Percentiles rank a stretch among this genome's conserved stretches.
Evolutionary conservation across 2,797 vertebrate species (phyloP).

Genomic region (Jordanella pulchra): DNA sequence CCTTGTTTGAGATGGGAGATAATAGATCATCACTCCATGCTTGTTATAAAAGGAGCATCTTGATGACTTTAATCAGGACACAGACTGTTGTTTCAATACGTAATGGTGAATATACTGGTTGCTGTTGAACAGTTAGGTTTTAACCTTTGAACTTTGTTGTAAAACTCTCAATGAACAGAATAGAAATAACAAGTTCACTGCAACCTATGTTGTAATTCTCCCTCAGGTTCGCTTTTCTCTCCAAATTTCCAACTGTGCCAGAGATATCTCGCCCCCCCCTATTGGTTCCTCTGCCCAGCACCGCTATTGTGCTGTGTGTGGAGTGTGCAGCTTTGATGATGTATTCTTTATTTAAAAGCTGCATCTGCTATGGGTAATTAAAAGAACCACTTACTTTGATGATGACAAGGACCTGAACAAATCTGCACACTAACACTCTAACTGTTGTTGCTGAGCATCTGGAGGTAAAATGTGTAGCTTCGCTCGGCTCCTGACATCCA

Average conservation of each 20-base stretch:
- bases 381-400: conserved; percentile 81
- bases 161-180: conserved; percentile 19
- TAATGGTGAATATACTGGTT: not conserved
- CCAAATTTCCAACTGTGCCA: conserved; percentile 12
- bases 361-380: conserved; percentile 85
- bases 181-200: conserved; percentile 16
- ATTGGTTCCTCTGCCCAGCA: conserved; percentile 26
- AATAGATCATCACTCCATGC: not conserved
- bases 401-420: conserved; percentile 68
- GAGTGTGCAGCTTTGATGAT: conserved; percentile 75
- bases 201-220: conserved; percentile 35
- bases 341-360: conserved; percentile 81
- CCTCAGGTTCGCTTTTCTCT: conserved; percentile 6
- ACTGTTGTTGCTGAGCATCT: conserved; percentile 38
- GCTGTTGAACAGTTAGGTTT: not conserved
- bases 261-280: conserved; percentile 16
- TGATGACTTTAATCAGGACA: conserved; percentile 20
- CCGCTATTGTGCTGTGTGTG: conserved; percentile 55
- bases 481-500: conserved; percentile 3
- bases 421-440: conserved; percentile 46
- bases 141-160: conserved; percentile 9
- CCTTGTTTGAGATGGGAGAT: not conserved
- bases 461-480: conserved; percentile 24
- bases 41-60: not conserved
- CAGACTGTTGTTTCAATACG: conserved; percentile 10